Conservation (phyloP, 2,888 invertebrate species). For the Tetrapedia diversipes region DNA sequence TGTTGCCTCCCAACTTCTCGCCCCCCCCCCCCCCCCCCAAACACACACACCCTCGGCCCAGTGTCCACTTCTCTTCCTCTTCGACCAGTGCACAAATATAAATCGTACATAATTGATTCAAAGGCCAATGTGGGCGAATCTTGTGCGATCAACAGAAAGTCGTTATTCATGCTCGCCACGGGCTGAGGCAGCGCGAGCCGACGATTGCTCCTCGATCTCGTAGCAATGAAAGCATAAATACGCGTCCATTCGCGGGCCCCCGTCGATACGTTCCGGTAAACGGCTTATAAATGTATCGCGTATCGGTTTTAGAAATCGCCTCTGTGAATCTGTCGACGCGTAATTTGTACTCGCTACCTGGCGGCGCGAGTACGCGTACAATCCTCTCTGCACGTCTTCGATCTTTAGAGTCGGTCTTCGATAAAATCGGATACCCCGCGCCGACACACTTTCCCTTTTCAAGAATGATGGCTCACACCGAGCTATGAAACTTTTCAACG, state of each 20-base stretch:
- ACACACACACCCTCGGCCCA: slow-evolving; percentile 13
- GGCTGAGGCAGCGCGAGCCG: slow-evolving; percentile 51
- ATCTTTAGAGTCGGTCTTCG: slow-evolving; percentile 21
- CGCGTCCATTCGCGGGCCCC: slow-evolving; percentile 46
- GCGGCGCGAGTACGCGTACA: slow-evolving; percentile 24
- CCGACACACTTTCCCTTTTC: slow-evolving; percentile 31
- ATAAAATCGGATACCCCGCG: slow-evolving; percentile 36
- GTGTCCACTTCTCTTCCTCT: slow-evolving; percentile 46
- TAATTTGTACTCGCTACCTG: slow-evolving; percentile 69
- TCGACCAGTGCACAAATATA: slow-evolving; percentile 69
- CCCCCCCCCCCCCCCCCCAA: not conserved
- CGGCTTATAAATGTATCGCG: slow-evolving; percentile 64
- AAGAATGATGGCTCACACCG: slow-evolving; percentile 1
- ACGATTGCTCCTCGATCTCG: slow-evolving; percentile 60
- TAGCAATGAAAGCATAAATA: slow-evolving; percentile 68
- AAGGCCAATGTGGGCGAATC: slow-evolving; percentile 76
- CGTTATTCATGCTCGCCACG: slow-evolving; percentile 67
- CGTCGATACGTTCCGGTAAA: slow-evolving; percentile 56
- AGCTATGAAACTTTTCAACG: not conserved
- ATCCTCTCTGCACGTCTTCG: not conserved
- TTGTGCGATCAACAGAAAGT: slow-evolving; percentile 66
- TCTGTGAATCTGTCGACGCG: slow-evolving; percentile 66
- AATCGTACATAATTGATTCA: slow-evolving; percentile 77
- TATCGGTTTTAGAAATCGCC: slow-evolving; percentile 73
- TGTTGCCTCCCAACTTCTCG: slow-evolving; percentile 31